Evolutionary conservation across 2,113 vertebrate species (phyloP).

Genomic region (Glaucidium brasilianum): DNA sequence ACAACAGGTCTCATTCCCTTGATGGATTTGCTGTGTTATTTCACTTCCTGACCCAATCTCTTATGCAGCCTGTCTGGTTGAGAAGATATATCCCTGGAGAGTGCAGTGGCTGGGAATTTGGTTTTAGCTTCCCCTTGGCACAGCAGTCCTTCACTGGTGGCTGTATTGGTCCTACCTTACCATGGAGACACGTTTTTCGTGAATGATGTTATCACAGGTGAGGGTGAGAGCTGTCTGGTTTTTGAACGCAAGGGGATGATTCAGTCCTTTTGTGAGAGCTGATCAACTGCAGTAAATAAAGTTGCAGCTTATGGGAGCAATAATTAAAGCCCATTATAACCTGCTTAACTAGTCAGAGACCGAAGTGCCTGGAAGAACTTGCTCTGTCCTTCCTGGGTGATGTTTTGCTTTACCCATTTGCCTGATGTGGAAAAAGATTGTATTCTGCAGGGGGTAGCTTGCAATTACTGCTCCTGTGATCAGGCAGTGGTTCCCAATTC

Average conservation of each 20-base stretch:
- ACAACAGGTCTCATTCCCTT: background rate
- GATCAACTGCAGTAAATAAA: slow-evolving; percentile 30
- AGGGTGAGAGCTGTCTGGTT: background rate
- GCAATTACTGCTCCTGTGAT: background rate
- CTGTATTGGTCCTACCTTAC: background rate
- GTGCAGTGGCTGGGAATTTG: background rate
- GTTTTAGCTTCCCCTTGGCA: background rate
- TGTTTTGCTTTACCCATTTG: background rate
- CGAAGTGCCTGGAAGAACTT: slow-evolving; percentile 33
- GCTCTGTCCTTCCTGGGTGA: slow-evolving; percentile 2
- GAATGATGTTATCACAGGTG: background rate
- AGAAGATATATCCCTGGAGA: background rate
- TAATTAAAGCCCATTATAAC: slow-evolving; percentile 50
- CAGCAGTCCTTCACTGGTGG: background rate
- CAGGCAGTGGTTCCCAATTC: background rate
- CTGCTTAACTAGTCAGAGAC: slow-evolving; percentile 38
- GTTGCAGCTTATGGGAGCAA: slow-evolving; percentile 29
- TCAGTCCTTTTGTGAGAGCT: slow-evolving; percentile 8
- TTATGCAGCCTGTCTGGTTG: background rate
- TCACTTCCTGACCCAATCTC: background rate
- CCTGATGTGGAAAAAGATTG: slow-evolving; percentile 16
- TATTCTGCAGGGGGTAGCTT: background rate
- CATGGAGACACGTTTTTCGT: background rate
- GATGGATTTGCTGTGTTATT: background rate
- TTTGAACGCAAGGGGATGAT: background rate